These are phyloP conservation scores for Uropsilus gracilis DNA, from an alignment of 2,113 vertebrate genomes.

Conservation along the genomic window DNA sequence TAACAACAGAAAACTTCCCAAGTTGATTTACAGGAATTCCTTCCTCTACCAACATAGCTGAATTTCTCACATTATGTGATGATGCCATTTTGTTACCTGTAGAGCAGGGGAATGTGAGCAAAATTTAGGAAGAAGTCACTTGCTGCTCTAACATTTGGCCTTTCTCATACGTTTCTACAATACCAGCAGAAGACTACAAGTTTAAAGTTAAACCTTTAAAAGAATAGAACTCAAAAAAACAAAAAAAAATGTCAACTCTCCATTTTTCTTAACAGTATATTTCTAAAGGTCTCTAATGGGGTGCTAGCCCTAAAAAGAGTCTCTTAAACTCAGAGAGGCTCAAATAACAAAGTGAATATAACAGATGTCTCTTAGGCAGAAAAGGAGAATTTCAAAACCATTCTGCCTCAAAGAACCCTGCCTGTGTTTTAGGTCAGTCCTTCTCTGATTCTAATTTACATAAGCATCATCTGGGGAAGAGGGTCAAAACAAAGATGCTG, in stretches of 20 bases:
- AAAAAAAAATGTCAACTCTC: not conserved
- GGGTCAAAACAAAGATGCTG: not conserved
- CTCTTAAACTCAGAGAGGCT: not conserved
- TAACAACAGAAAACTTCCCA: not conserved
- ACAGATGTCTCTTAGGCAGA: not conserved
- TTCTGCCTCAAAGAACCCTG: not conserved
- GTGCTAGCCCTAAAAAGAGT: not conserved
- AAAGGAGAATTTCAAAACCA: not conserved
- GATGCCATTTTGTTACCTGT: not conserved
- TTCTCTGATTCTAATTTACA: conserved; percentile 27
- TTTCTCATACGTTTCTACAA: not conserved
- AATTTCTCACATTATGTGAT: not conserved
- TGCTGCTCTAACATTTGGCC: not conserved
- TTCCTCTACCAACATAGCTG: not conserved
- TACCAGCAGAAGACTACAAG: not conserved
- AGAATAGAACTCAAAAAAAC: not conserved
- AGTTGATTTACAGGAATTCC: not conserved
- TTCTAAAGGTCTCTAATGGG: not conserved
- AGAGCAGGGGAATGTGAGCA: not conserved
- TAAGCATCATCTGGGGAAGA: not conserved
- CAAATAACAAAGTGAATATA: not conserved
- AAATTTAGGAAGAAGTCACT: not conserved
- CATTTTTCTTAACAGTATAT: not conserved
- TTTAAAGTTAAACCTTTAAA: not conserved
- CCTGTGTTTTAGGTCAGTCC: not conserved